Percentiles rank a stretch among this genome's conserved stretches.
Conservation (phyloP, 2,113 vertebrate species). For the Meriones unguiculatus region DNA sequence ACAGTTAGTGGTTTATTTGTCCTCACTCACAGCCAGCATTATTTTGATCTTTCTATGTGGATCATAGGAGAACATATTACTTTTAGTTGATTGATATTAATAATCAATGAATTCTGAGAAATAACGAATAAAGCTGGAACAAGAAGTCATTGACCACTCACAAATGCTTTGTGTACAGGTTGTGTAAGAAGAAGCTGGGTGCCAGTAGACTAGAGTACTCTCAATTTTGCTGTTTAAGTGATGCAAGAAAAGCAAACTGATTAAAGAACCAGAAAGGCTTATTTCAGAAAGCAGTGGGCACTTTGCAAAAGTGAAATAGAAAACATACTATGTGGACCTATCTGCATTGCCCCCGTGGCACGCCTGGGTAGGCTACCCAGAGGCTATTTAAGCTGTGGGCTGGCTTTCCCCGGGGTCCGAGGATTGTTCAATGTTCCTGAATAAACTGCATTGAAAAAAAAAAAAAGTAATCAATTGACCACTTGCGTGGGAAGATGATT, state of each 20-base stretch:
- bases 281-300: not conserved
- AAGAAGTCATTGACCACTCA: not conserved
- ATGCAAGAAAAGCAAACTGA: not conserved
- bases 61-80: not conserved
- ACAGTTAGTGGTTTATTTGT: slow-evolving; percentile 62
- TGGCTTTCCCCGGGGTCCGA: too few species aligned
- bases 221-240: not conserved
- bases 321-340: not conserved
- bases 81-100: slow-evolving; percentile 53
- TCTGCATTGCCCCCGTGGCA: too few species aligned
- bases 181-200: not conserved
- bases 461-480: too few species aligned
- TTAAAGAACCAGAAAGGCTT: not conserved
- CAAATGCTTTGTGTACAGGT: not conserved
- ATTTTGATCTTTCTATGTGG: slow-evolving; percentile 33
- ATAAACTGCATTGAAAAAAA: too few species aligned
- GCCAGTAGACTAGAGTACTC: not conserved
- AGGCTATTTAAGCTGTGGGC: too few species aligned
- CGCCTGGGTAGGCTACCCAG: too few species aligned
- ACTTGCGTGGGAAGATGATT: too few species aligned
- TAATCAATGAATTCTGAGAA: slow-evolving; percentile 21
- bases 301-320: not conserved
- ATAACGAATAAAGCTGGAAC: slow-evolving; percentile 31
- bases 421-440: too few species aligned
- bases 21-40: slow-evolving; percentile 37